Evolutionary conservation across 2,888 invertebrate genomes (phyloP), one percentile per base, ranked within the genome.

Genomic region (Clanis bilineata): DNA sequence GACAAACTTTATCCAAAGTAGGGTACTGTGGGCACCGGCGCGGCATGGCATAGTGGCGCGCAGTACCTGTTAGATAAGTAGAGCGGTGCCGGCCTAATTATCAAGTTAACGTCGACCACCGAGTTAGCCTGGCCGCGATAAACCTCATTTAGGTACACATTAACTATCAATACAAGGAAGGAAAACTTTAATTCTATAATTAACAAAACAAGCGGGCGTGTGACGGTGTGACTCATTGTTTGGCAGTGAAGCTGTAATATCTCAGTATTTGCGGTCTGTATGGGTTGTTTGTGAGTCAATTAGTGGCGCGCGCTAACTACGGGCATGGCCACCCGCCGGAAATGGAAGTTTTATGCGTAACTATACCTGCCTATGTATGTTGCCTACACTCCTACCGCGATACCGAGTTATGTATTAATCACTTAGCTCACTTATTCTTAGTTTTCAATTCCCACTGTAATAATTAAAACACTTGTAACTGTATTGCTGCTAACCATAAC

Each of bases 231-330:
- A 76, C 66, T 77, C 77, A 77, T 79, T 79, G 77, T 79, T 78
- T 78, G 76, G 74, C 74, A 73, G 66, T 66, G 62, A 64, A 70
- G 70, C 78, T 70, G 72, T 73, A 73, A 76, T 78, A 77, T 76
- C 79, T 76, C 70, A 69, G 75, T 75, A 70, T 76, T 79, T 78
- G 79, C 72, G 79, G 79, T 79, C 72, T 71, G 66, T 74, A 70
- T 76, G 68, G 68, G 77, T 74, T 79, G 79, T 79, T 77, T 79
- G 80, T 74, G 75, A 74, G 76, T 77, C 80, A 81, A 82, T 82
- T 82, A 82, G 79, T 74, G 77, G 76, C 69, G 74, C 71, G 67
- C 64, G 70, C 66, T 58, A 68, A 68, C 67, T 66, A 64, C 65
- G 65, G 65, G 67, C 68, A 64, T 71, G 70, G 67, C 68, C 71